Base-by-base conservation (phyloP, 2,113 vertebrate genomes). In the Otolemur garnettii region DNA sequence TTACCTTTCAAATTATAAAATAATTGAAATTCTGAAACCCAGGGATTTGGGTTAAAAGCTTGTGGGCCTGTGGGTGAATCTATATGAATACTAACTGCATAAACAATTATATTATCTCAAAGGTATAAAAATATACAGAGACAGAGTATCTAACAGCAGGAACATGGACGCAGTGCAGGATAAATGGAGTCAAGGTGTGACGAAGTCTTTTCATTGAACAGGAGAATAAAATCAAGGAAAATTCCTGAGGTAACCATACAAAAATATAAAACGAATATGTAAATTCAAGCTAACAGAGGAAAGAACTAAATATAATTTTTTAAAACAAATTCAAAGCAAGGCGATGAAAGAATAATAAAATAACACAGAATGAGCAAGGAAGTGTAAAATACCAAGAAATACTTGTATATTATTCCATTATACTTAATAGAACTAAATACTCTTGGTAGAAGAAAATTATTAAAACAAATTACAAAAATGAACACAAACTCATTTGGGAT, bases 1-100 rank as follows among this genome's bases (percentile, higher is more conserved):
- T 69, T 78, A 75, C 28, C 33, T 80, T 72, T 38, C 35, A 96
- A 91, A 92, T 59, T 71, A 10, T 17, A 92, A 55, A 93, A 59
- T 77, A 96, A 60, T 68, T 90, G n/a, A 7, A 87, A 84, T 60
- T 96, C 55, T 85, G 62, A 78, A 87, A 64, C 2, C 4, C 1
- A 1, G 9, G n/a, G 8, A 6, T 35, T 71, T 80, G 12, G 15
- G 1, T 3, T 21, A 45, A 90, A 33, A 84, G 21, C 24, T 59
- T 90, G 1, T 66, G 78, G 17, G n/a, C 6, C 19, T 93, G 2
- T 69, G 24, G 35, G 11, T 90, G 68, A 55, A n/a, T 84, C 35
- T 69, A 9, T 66, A 42, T 89, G 22, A 68, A 64, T 78, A 81
- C 9, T 45, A 18, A 93, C 22, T 53, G 30, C 5, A 26, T 38